Evolutionary conservation across 2,113 vertebrate species (phyloP), one percentile per base, ranked within the genome.

Genomic region (Embiotoca jacksoni): DNA sequence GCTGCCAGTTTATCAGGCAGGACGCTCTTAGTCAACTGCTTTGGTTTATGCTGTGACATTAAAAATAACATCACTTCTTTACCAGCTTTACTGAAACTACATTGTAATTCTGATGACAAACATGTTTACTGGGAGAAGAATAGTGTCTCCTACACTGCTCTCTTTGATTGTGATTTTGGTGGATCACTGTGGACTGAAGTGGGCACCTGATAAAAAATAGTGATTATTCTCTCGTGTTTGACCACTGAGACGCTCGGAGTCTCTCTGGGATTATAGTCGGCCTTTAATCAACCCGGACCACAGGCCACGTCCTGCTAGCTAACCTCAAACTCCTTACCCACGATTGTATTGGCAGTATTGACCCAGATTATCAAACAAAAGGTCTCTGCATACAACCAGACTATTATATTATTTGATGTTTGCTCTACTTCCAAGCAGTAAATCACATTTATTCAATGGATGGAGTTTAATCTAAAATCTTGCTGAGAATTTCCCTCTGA

Each of bases 231-330:
- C 57, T 49, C 4, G n/a, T 61, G 66, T 67, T 78, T 80, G 78
- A 82, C 80, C 65, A 3, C 55, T 11, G 78, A 82, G 72, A 82
- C 85, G 55, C 47, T 59, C 13, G 0, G 53, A 56, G 39, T 49
- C 56, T 49, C 9, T 33, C 32, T 53, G 39, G 61, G 70, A 79
- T 82, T 76, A 81, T 37, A 14, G 16, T 66, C 66, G 1, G 65
- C 62, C 47, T 78, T 86, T 81, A 81, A 90, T 81, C 77, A 86
- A 75, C 47, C 23, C 3, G 57, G 54, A 81, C 66, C 64, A n/a
- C 53, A 68, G 44, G 68, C 61, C 56, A 4, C 13, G 7, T 81
- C 61, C 44, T 23, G 41, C 32, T 53, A 1, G 31, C 49, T 69
- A 60, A 31, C 62, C 66, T 58, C 16, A 41, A 0, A 49, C 57